A percentile compares a stretch with the other conserved stretches of the same genome.
Conservation (phyloP, 1,140 invertebrate species). For the Amyelois transitella region DNA sequence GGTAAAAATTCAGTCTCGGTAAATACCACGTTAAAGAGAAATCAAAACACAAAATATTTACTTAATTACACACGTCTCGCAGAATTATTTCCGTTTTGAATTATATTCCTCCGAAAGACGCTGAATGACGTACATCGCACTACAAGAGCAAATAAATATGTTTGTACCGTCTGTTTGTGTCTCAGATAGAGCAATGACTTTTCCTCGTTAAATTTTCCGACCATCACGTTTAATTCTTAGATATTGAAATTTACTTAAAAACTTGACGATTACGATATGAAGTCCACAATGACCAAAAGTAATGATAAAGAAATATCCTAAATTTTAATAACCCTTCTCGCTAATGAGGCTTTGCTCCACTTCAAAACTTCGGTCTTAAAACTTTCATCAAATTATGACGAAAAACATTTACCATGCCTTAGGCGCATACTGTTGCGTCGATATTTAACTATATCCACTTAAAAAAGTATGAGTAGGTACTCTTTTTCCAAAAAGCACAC, state of each 20-base stretch:
- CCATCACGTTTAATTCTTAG: neutral
- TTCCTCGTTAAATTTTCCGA: neutral
- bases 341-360: too few species aligned
- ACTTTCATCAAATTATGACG: too few species aligned
- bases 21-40: neutral
- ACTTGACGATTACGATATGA: too few species aligned
- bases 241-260: neutral
- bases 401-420: too few species aligned
- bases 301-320: too few species aligned
- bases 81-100: neutral
- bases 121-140: conserved; percentile 10
- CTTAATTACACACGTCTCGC: neutral
- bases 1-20: neutral
- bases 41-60: conserved; percentile 2
- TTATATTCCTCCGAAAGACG: neutral
- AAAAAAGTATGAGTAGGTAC: too few species aligned
- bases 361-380: too few species aligned
- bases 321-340: too few species aligned
- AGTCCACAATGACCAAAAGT: too few species aligned
- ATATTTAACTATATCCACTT: too few species aligned
- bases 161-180: neutral
- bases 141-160: neutral
- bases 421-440: too few species aligned
- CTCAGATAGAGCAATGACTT: neutral
- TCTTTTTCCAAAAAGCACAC: too few species aligned